Evolutionary conservation across 2,797 vertebrate genomes (phyloP), one percentile per base, ranked within the genome.

Genomic region (Anguilla anguilla): DNA sequence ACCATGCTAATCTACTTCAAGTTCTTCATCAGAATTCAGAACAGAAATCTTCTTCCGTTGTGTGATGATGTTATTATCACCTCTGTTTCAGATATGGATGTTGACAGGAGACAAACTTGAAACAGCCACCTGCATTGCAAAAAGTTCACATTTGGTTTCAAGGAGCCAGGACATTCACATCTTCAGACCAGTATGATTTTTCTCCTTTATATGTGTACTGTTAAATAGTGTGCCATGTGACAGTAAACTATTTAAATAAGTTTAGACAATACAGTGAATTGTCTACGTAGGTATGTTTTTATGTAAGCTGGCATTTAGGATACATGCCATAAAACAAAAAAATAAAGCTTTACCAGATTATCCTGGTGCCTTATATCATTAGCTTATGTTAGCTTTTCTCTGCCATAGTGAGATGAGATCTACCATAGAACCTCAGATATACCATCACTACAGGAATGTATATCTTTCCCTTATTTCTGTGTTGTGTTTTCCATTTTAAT

Each of bases 31-130:
- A 69, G 64, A n/a, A 69, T 69, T n/a, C 6, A 69, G 6, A 28
- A 28, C 25, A n/a, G 64, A n/a, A 69, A 69, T 86, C n/a, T 46
- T 55, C 31, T 86, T 55, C 15, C 72, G 9, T 77, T 53, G n/a
- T 84, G n/a, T 59, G 57, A 25, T 31, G 9, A 6, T 84, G 83
- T 84, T 5, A 28, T 19, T 84, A 15, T 59, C 11, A 6, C 28
- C 69, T 91, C 6, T 88, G 89, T 82, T 92, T 89, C 89, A 99
- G 98, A 98, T 99, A 92, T 99, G 99, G 99, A 99, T 99, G 99
- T 92, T 99, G 91, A 99, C 98, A 0, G 99, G 98, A 9, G 99
- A 99, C 93, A 99, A 99, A 89, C 95, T 99, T 0, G 99, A 99
- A 92, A 99, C 98, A 0, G 98, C 98, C 0, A 99, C 99, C 0